These are phyloP conservation scores for Bombus fervidus DNA, from an alignment of 1,140 invertebrate species.

Conservation along the genomic window DNA sequence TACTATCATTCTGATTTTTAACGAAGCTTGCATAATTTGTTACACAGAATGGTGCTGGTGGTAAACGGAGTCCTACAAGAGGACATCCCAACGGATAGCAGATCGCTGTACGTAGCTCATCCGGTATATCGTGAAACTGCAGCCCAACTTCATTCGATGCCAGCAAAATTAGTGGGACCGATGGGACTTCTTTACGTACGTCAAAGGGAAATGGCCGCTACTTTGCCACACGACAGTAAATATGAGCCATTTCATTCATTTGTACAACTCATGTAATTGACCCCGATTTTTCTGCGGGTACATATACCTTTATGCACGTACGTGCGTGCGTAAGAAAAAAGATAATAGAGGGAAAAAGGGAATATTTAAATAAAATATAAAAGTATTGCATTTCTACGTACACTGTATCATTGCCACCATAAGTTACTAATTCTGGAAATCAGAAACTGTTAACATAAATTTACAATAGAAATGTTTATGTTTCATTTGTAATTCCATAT, in stretches of 20 bases:
- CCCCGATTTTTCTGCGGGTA: not conserved
- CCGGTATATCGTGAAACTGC: constrained; percentile 93
- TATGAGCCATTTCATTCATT: constrained; percentile 59
- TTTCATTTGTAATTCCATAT: not conserved
- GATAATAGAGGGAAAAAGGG: not conserved
- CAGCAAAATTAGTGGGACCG: constrained; percentile 90
- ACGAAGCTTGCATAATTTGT: not conserved
- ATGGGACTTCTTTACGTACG: constrained; percentile 93
- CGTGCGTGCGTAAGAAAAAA: not conserved
- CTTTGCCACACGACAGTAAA: constrained; percentile 94
- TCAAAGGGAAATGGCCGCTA: constrained; percentile 95
- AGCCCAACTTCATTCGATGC: constrained; percentile 89
- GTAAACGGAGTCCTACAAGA: constrained; percentile 93
- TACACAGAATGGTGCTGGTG: constrained; percentile 90
- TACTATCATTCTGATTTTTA: not conserved
- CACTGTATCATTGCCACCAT: no score
- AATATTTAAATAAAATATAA: not conserved
- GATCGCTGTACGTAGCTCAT: constrained; percentile 89
- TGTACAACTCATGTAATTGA: not conserved
- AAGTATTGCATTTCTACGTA: no score
- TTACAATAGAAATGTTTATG: no score
- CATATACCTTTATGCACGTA: not conserved
- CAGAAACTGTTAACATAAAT: no score
- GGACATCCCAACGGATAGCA: constrained; percentile 91
- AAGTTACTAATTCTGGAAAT: no score